phyloP scores from a whole-genome alignment of 2,113 vertebrate species.

The Nannospalax galili region DNA sequence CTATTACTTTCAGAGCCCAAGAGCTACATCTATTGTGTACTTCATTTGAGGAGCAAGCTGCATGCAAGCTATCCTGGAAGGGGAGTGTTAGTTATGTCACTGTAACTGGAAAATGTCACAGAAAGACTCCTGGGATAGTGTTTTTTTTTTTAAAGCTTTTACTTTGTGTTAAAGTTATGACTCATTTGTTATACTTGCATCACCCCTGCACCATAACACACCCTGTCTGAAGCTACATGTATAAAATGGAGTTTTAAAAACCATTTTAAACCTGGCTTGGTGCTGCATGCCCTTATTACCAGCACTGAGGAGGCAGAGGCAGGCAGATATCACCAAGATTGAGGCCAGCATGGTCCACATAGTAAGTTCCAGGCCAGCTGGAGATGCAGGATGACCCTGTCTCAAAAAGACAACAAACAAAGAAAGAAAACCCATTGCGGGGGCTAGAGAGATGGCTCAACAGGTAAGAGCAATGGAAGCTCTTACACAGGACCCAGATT shows the following conservation, averaged over 20 bases:
- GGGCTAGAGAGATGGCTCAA: too few species aligned
- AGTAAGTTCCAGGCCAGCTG: too few species aligned
- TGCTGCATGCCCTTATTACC: too few species aligned
- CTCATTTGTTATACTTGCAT: neutral
- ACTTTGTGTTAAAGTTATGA: constrained; percentile 41
- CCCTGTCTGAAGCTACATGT: neutral
- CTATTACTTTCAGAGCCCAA: neutral
- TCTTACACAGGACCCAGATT: too few species aligned
- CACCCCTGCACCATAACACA: neutral
- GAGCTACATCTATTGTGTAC: neutral
- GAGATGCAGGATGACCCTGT: too few species aligned
- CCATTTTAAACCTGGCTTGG: neutral
- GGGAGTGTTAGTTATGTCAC: neutral
- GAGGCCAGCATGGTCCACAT: too few species aligned
- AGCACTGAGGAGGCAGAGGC: too few species aligned
- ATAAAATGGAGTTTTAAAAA: neutral
- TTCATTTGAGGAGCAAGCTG: constrained; percentile 47
- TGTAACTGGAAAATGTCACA: neutral
- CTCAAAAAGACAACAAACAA: too few species aligned
- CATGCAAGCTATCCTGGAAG: neutral
- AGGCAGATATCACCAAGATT: too few species aligned
- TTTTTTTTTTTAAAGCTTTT: neutral
- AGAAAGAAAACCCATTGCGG: too few species aligned
- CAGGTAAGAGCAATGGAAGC: too few species aligned
- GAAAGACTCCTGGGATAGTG: neutral